Percentiles rank a stretch among this genome's conserved stretches.
phyloP scores from a whole-genome alignment of 2,797 vertebrate species.

The Adrianichthys oophorus region DNA sequence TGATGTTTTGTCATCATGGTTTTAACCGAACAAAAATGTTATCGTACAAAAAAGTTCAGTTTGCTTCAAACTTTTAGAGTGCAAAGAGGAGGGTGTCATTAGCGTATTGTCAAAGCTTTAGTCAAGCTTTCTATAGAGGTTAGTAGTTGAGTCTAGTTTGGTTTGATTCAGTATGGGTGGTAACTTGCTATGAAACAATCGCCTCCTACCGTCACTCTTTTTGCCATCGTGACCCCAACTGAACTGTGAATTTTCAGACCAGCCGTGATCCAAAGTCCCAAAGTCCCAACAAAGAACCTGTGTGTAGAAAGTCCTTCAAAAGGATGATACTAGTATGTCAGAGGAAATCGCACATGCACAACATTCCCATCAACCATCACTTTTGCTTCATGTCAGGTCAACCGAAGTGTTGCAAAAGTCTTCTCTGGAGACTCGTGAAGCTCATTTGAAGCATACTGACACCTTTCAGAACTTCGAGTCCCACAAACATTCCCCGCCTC shows the following conservation, averaged over 20 bases:
- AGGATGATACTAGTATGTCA: neutral
- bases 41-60: constrained; percentile 5
- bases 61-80: constrained; percentile 4
- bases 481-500: neutral
- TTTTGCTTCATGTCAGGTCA: too few species aligned
- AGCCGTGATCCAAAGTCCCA: neutral
- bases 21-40: too few species aligned
- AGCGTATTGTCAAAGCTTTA: too few species aligned
- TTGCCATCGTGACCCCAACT: too few species aligned
- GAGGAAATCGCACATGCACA: neutral
- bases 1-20: neutral
- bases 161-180: too few species aligned
- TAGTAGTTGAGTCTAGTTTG: too few species aligned
- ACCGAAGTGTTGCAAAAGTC: too few species aligned
- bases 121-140: too few species aligned
- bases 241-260: too few species aligned
- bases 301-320: neutral
- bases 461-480: constrained; percentile 3
- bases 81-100: too few species aligned
- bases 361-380: neutral
- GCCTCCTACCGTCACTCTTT: too few species aligned
- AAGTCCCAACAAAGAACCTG: neutral
- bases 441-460: constrained; percentile 14
- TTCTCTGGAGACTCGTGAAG: neutral
- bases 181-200: too few species aligned